These are phyloP conservation scores for Tinea trinotella DNA, from an alignment of 2,888 invertebrate genomes.

Conservation along the genomic window DNA sequence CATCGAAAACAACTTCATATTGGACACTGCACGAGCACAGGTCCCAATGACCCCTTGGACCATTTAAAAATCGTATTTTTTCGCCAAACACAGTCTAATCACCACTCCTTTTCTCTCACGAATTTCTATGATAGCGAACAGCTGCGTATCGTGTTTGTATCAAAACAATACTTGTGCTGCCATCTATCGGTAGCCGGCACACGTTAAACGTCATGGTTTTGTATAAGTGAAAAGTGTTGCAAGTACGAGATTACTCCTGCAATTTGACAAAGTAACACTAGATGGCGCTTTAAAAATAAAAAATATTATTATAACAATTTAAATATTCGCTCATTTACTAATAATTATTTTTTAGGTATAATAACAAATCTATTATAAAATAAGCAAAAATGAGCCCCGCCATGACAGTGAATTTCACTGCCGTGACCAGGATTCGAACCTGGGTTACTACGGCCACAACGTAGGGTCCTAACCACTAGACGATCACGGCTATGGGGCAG, in stretches of 20 bases:
- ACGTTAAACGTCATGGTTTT: background rate
- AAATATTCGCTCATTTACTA: constrained; percentile 15
- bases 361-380: constrained; percentile 3
- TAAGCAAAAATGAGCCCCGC: constrained; percentile 35
- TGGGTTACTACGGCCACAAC: constrained; percentile 31
- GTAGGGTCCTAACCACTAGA: constrained; percentile 28
- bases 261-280: constrained; percentile 22
- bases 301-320: background rate
- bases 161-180: constrained; percentile 61
- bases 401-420: constrained; percentile 43
- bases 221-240: background rate
- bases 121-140: constrained; percentile 70
- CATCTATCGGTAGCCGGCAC: constrained; percentile 35
- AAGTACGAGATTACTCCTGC: background rate
- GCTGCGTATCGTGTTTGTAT: constrained; percentile 56
- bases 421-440: constrained; percentile 31
- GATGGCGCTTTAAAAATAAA: constrained; percentile 29
- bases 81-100: constrained; percentile 63
- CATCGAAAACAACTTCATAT: constrained; percentile 42
- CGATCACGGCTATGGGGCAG: constrained; percentile 22
- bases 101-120: constrained; percentile 72
- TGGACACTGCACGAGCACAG: constrained; percentile 43
- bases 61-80: constrained; percentile 62
- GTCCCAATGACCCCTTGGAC: constrained; percentile 42
- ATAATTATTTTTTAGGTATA: constrained; percentile 2